Base-by-base conservation (phyloP, 2,113 vertebrate genomes). In the Delphinapterus leucas region DNA sequence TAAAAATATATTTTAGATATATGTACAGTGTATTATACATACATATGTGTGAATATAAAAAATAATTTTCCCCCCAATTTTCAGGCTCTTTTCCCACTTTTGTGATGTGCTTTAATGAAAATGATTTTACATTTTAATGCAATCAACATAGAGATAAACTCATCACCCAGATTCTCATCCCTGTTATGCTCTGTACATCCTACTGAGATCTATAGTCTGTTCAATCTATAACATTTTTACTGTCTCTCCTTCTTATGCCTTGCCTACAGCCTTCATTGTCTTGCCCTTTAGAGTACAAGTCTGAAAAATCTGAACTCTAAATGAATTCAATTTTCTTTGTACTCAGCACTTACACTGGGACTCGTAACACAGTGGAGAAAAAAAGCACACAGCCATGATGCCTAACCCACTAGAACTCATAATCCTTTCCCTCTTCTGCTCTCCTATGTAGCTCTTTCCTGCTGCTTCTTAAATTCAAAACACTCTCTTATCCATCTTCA, bases 111-210 rank as follows among this genome's bases (percentile, higher is more conserved):
- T 81, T 84, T 58, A 83, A 79, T 80, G 25, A 83, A 70, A 92
- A 71, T 76, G 82, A 58, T 65, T 92, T 58, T 58, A 71, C 25
- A 23, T 90, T 92, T 92, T 77, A 96, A 86, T 89, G 60, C 31
- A 94, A 17, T 74, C 26, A 65, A 73, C 36, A 77, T 89, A 49
- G 3, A 85, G 61, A 36, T 68, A 25, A 38, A 93, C 31, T 63
- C 38, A 33, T 92, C 25, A 12, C 14, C 47, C 41, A 53, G 28
- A 60, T 61, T 63, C 23, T 71, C 28, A 53, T 44, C 3, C 20
- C 6, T 88, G 18, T n/a, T 65, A 74, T 15, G 47, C 2, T 70
- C 38, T 15, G 5, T 53, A 13, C 10, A 55, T 55, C 10, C 41
- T 86, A 55, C 12, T n/a, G 76, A 41, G 26, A 77, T 8, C 55